A percentile compares a stretch with the other conserved stretches of the same genome.
Evolutionary conservation across 37 sponge, comb jelly and placozoan genomes (phyloP).

Genomic region (Diacarnus erythraeanus): DNA sequence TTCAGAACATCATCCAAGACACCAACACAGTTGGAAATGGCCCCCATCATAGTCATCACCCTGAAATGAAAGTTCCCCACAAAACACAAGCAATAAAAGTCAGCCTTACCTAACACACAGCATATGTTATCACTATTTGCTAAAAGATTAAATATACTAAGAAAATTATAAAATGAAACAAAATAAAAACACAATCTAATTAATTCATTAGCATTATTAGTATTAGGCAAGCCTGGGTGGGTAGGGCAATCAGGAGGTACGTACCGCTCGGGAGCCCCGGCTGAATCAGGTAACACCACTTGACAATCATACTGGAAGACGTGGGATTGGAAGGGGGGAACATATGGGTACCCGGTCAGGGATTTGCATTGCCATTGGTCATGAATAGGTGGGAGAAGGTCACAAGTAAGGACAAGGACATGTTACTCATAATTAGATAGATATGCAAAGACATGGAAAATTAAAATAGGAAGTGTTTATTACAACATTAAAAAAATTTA

Average conservation of each 20-base stretch:
- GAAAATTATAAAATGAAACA: too few species aligned
- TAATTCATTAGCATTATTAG: too few species aligned
- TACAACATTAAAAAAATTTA: neutral
- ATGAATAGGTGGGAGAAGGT: neutral
- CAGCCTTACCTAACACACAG: too few species aligned
- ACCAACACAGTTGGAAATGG: slow-evolving; percentile 28
- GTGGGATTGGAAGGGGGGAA: slow-evolving; percentile 10
- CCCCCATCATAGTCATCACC: slow-evolving; percentile 55
- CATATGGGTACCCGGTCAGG: neutral
- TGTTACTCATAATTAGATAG: neutral
- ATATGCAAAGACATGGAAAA: neutral
- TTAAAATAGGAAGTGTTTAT: neutral
- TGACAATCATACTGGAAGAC: slow-evolving; percentile 82
- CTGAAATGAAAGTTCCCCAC: too few species aligned
- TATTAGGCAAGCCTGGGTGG: neutral
- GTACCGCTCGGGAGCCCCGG: slow-evolving; percentile 90
- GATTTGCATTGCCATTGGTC: neutral
- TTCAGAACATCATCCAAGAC: slow-evolving; percentile 41
- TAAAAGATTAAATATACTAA: too few species aligned
- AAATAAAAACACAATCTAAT: too few species aligned
- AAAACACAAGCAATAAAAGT: too few species aligned
- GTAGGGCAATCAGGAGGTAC: slow-evolving; percentile 12
- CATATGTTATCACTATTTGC: too few species aligned
- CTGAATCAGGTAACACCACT: slow-evolving; percentile 79
- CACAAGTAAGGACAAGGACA: neutral